Evolutionary conservation across 2,113 vertebrate species (phyloP).

Genomic region (Lepidothrix coronata): DNA sequence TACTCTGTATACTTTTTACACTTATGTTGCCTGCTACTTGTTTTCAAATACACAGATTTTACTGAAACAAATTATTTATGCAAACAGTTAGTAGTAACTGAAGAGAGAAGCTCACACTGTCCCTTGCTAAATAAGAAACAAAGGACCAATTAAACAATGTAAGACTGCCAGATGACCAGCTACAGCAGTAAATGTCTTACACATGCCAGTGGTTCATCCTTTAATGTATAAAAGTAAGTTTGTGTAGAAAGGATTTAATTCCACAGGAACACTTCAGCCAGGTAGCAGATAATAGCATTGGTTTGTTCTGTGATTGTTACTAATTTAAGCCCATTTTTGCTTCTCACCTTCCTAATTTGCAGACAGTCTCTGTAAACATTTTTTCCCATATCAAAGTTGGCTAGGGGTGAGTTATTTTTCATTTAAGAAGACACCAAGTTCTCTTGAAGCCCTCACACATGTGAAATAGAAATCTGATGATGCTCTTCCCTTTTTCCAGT

Average conservation of each 20-base stretch:
- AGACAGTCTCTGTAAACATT: neutral
- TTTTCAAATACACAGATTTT: neutral
- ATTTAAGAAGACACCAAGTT: neutral
- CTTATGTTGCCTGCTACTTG: neutral
- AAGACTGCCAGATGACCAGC: neutral
- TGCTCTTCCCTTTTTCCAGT: neutral
- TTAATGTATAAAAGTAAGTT: neutral
- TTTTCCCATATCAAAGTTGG: neutral
- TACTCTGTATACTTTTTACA: neutral
- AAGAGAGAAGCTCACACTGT: neutral
- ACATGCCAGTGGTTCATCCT: neutral
- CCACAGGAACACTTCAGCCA: neutral
- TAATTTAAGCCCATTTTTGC: neutral
- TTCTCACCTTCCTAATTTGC: neutral
- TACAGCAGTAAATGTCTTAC: neutral
- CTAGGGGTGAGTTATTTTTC: neutral
- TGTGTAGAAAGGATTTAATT: neutral
- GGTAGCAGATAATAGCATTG: neutral
- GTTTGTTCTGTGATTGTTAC: neutral
- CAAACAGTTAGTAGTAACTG: neutral
- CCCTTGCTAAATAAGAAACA: neutral
- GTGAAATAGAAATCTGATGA: neutral
- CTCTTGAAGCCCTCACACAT: neutral
- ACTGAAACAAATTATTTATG: neutral
- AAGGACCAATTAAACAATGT: neutral